phyloP scores from a whole-genome alignment of 2,113 vertebrate genomes.

The Bufo gargarizans region DNA sequence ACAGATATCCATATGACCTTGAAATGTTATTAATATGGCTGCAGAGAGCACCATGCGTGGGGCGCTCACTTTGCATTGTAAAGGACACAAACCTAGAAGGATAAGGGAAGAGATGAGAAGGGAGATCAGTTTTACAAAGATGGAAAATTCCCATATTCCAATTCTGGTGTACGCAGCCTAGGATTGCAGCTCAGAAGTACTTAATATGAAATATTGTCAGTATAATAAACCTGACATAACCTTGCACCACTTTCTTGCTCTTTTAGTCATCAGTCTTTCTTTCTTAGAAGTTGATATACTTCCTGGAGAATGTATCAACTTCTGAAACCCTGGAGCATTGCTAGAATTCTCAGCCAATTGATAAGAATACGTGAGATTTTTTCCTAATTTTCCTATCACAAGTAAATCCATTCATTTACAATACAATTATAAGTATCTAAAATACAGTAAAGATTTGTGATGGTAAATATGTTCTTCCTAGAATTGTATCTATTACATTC shows the following conservation, averaged over 20 bases:
- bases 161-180: conserved; percentile 31
- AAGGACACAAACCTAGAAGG: conserved; percentile 14
- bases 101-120: conserved; percentile 4
- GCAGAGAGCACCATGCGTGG: background rate
- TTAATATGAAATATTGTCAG: conserved; percentile 56
- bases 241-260: conserved; percentile 57
- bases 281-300: conserved; percentile 54
- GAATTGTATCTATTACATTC: background rate
- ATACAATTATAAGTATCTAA: background rate
- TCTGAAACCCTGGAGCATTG: background rate
- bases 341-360: background rate
- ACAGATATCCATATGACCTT: conserved; percentile 47
- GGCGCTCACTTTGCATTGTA: conserved; percentile 37
- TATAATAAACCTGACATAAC: conserved; percentile 62
- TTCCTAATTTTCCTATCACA: no score
- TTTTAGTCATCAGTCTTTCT: conserved; percentile 48
- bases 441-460: background rate
- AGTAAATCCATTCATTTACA: background rate
- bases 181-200: conserved; percentile 46
- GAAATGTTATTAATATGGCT: conserved; percentile 26
- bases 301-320: conserved; percentile 64
- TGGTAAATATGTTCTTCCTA: background rate
- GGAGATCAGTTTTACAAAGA: conserved; percentile 44
- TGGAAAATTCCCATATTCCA: conserved; percentile 41
- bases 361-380: no score